Evolutionary conservation across 2,888 invertebrate genomes (phyloP).

Genomic region (Andricus quercusramuli): DNA sequence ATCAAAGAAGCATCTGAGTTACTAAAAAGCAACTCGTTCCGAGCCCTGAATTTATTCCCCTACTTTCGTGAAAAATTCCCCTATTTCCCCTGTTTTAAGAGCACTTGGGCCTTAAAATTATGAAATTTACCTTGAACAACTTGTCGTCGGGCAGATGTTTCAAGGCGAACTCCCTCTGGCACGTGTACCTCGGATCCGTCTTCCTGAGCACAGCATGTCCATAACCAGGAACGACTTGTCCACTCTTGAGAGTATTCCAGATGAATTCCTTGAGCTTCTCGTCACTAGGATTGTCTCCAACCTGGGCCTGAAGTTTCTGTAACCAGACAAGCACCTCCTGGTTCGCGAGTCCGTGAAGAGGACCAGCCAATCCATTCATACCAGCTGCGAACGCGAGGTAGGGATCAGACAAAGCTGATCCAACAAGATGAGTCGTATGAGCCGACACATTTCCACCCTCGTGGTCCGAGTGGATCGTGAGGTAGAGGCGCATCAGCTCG

Average conservation of each 20-base stretch:
- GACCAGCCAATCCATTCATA: conserved; percentile 96
- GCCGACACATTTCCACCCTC: conserved; percentile 98
- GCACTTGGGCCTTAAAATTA: too few species aligned
- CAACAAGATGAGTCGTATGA: conserved; percentile 95
- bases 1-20: too few species aligned
- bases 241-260: conserved; percentile 97
- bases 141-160: conserved; percentile 96
- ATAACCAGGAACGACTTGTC: conserved; percentile 98
- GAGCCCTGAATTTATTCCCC: too few species aligned
- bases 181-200: conserved; percentile 95
- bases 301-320: conserved; percentile 91
- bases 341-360: conserved; percentile 97
- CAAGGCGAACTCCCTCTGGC: conserved; percentile 96
- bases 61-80: too few species aligned
- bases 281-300: conserved; percentile 92
- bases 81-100: too few species aligned
- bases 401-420: conserved; percentile 95
- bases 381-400: conserved; percentile 96
- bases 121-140: conserved; percentile 86
- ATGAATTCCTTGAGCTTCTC: conserved; percentile 97
- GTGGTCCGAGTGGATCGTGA: conserved; percentile 96
- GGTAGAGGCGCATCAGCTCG: conserved; percentile 95
- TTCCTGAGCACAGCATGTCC: conserved; percentile 97
- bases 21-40: too few species aligned
- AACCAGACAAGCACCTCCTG: conserved; percentile 96